These are phyloP conservation scores for Rhopalosiphum maidis DNA, from an alignment of 1,140 invertebrate species.

Conservation along the genomic window DNA sequence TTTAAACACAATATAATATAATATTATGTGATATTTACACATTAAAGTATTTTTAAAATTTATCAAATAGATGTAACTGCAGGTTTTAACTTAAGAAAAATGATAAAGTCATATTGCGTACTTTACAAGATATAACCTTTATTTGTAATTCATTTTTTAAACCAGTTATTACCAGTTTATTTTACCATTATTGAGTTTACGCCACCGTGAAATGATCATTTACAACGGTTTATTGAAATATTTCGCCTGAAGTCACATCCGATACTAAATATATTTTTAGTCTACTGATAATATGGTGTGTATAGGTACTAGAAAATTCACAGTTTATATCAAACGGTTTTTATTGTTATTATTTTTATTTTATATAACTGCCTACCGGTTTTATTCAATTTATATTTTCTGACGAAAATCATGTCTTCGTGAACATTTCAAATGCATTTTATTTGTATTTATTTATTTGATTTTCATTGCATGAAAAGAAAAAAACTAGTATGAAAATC, in stretches of 20 bases:
- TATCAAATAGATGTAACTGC: background rate
- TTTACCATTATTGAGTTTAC: background rate
- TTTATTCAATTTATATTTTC: background rate
- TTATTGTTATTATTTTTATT: background rate
- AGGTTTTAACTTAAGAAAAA: background rate
- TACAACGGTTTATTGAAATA: background rate
- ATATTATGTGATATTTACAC: background rate
- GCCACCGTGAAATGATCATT: background rate
- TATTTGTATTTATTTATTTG: constrained; percentile 20
- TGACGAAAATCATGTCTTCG: background rate
- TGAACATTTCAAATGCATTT: background rate
- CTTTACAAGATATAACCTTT: background rate
- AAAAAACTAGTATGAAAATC: background rate
- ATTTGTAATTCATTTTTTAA: background rate
- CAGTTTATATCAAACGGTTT: background rate
- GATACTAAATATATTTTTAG: background rate
- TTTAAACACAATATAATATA: fast-evolving
- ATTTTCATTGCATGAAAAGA: background rate
- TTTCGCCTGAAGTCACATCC: background rate
- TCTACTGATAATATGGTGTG: background rate
- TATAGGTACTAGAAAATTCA: background rate
- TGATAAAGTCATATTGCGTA: background rate
- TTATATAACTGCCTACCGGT: background rate
- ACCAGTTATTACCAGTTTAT: constrained; percentile 1
- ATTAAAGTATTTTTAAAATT: background rate